A percentile compares a stretch with the other conserved stretches of the same genome.
Evolutionary conservation across 2,797 vertebrate species (phyloP).

Genomic region (Acanthiza pusilla): DNA sequence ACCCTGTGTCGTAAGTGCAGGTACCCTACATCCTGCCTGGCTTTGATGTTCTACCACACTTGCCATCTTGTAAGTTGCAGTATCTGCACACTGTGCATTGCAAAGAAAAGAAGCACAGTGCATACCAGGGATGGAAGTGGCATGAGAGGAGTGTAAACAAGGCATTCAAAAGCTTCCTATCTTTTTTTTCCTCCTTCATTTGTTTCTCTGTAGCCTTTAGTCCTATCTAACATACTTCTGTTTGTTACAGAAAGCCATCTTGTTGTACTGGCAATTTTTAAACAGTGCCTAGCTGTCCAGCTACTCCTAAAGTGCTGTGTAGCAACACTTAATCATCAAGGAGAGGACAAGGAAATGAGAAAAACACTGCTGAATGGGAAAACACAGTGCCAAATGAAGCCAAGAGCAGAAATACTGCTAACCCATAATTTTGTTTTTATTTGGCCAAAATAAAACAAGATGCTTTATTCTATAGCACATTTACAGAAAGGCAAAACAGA

Average conservation of each 20-base stretch:
- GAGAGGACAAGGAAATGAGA: neutral
- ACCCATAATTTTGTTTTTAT: neutral
- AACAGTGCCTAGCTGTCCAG: neutral
- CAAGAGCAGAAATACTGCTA: neutral
- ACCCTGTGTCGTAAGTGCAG: rapidly evolving
- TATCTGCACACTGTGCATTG: rapidly evolving
- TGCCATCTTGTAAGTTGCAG: neutral
- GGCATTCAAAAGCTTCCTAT: neutral
- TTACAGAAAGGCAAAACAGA: neutral
- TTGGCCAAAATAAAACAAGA: neutral
- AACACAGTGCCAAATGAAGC: neutral
- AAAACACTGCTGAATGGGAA: neutral
- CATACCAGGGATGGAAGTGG: neutral
- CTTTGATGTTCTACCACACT: neutral
- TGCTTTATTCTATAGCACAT: neutral
- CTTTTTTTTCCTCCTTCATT: neutral
- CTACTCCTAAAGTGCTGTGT: neutral
- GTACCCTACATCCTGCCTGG: rapidly evolving
- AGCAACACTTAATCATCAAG: neutral
- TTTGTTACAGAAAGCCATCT: neutral
- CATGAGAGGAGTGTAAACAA: neutral
- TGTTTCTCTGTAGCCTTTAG: neutral
- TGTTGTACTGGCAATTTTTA: neutral
- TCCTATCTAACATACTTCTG: neutral
- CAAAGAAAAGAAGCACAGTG: neutral